phyloP scores from a whole-genome alignment of 2,113 vertebrate genomes.

The Myanophis thanlyinensis region DNA sequence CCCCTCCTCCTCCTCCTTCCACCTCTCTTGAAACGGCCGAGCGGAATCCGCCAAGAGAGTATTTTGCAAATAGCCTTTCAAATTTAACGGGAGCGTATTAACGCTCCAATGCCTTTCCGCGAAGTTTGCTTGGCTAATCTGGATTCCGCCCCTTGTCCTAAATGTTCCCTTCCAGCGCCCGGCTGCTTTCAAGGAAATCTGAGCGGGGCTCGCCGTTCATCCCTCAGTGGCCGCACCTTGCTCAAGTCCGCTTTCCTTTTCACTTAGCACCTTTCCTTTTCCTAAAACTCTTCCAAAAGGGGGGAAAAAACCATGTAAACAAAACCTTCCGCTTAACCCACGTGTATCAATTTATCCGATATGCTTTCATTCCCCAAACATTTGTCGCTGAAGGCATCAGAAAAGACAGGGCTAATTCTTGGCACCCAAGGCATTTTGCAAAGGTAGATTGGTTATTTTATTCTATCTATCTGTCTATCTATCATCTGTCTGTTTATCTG shows the following conservation, averaged over 20 bases:
- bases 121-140: neutral
- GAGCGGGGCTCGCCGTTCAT: conserved; percentile 24
- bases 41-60: neutral
- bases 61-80: neutral
- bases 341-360: neutral
- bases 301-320: neutral
- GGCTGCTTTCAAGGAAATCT: conserved; percentile 13
- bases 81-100: neutral
- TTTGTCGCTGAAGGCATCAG: conserved; percentile 7
- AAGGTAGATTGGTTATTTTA: neutral
- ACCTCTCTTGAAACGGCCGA: neutral
- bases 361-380: too few species aligned
- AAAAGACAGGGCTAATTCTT: neutral
- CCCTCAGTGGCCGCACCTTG: conserved; percentile 1
- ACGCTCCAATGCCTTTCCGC: neutral
- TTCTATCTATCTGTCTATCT: too few species aligned
- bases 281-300: neutral
- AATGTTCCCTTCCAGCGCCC: neutral
- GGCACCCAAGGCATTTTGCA: neutral
- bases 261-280: conserved; percentile 13
- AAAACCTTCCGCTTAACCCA: neutral
- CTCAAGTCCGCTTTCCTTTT: neutral
- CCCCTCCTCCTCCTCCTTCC: neutral
- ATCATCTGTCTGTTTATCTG: too few species aligned
- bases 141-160: neutral